These are phyloP conservation scores for Graptemys geographica DNA, from an alignment of 2,797 vertebrate genomes.

Conservation along the genomic window DNA sequence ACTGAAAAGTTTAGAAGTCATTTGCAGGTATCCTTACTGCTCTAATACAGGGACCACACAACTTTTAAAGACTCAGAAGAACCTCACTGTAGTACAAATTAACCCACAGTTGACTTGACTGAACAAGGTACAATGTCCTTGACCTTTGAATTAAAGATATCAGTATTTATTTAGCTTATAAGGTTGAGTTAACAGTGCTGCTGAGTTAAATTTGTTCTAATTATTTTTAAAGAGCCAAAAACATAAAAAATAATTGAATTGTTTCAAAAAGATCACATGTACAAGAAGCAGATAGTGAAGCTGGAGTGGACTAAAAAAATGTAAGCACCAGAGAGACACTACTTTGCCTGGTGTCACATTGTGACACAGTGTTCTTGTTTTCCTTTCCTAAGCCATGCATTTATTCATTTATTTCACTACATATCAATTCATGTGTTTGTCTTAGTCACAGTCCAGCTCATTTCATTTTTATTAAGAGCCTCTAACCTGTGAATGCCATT, in stretches of 20 bases:
- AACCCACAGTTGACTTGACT: background rate
- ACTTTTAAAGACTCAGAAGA: background rate
- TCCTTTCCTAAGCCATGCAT: constrained; percentile 37
- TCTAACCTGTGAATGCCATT: background rate
- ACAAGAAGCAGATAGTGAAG: background rate
- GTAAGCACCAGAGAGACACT: constrained; percentile 17
- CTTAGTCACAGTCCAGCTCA: background rate
- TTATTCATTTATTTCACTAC: constrained; percentile 49
- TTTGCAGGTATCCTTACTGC: background rate
- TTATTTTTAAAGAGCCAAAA: background rate
- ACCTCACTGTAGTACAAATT: background rate
- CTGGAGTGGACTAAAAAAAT: background rate
- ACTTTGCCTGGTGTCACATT: constrained; percentile 22
- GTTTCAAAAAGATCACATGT: background rate
- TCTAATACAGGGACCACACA: rapidly evolving
- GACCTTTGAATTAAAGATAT: background rate
- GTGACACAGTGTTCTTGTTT: constrained; percentile 23
- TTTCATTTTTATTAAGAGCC: background rate
- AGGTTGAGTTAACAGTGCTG: background rate
- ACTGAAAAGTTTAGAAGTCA: background rate
- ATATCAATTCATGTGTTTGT: constrained; percentile 26
- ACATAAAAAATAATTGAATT: background rate
- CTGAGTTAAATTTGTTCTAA: background rate
- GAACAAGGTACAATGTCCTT: background rate
- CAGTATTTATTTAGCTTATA: background rate